Percentiles rank a stretch among this genome's conserved stretches.
Conservation (phyloP, 1,140 invertebrate genomes). For the Periplaneta americana region DNA sequence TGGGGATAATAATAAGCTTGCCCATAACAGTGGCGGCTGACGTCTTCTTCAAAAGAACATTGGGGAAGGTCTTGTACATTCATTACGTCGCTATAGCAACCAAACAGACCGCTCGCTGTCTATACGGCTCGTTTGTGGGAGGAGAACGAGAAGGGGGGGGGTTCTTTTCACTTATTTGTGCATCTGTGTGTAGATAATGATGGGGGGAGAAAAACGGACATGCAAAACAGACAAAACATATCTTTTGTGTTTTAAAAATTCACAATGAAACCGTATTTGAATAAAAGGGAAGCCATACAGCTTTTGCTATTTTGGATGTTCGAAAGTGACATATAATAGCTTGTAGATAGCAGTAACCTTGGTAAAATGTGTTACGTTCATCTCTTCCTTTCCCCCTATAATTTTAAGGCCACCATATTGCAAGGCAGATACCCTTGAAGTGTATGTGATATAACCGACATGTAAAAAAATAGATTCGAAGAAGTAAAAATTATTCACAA, state of each 20-base stretch:
- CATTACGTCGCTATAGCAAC: not conserved
- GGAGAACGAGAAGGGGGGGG: not conserved
- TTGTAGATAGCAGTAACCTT: not conserved
- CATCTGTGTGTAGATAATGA: not conserved
- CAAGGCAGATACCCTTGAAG: no score
- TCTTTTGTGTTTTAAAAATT: not conserved
- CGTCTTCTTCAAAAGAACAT: not conserved
- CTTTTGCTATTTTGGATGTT: not conserved
- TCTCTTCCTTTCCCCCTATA: not conserved
- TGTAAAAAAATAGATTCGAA: not conserved
- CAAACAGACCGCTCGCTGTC: not conserved
- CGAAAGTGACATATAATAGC: not conserved
- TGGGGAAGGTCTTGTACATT: not conserved
- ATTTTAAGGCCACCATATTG: not conserved
- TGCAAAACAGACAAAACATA: not conserved
- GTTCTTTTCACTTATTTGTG: not conserved
- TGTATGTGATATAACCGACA: not conserved
- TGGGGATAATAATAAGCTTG: not conserved
- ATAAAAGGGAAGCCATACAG: not conserved
- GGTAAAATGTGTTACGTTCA: not conserved
- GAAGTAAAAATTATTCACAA: not conserved
- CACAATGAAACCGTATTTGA: not conserved
- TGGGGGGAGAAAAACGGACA: not conserved
- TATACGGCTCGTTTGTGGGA: no score
- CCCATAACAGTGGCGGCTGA: not conserved